A percentile compares a stretch with the other conserved stretches of the same genome.
These are phyloP conservation scores for Porites lobata DNA, from an alignment of 92 coral and sea anemone species.

Conservation along the genomic window DNA sequence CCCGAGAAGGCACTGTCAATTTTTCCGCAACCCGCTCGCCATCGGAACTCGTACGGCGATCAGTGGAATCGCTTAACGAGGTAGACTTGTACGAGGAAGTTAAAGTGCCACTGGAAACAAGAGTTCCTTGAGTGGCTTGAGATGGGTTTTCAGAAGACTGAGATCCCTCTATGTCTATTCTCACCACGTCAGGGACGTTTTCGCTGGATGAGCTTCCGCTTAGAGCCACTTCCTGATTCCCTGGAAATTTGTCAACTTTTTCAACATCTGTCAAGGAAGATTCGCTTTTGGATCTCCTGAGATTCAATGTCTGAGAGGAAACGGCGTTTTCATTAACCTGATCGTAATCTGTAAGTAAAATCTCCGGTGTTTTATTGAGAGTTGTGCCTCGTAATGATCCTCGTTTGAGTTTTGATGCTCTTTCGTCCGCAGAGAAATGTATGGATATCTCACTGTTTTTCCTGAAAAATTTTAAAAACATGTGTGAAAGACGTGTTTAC, in stretches of 20 bases:
- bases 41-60: neutral
- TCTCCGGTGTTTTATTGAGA: slow-evolving; percentile 54
- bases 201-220: slow-evolving; percentile 36
- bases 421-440: slow-evolving; percentile 59
- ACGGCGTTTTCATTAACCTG: slow-evolving; percentile 26
- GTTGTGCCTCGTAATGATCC: slow-evolving; percentile 17
- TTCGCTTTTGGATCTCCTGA: slow-evolving; percentile 49
- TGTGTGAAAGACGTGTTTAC: neutral
- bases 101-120: slow-evolving; percentile 1
- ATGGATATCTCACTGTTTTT: slow-evolving; percentile 73
- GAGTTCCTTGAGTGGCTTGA: slow-evolving; percentile 37
- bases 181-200: slow-evolving; percentile 35
- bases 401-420: slow-evolving; percentile 44
- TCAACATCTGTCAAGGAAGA: slow-evolving; percentile 62
- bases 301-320: slow-evolving; percentile 16
- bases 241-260: slow-evolving; percentile 34
- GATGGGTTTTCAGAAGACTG: slow-evolving; percentile 23
- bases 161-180: slow-evolving; percentile 51
- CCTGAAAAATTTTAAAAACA: slow-evolving; percentile 23
- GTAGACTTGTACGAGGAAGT: slow-evolving; percentile 12
- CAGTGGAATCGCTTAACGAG: slow-evolving; percentile 4
- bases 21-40: neutral
- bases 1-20: slow-evolving; percentile 30
- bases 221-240: slow-evolving; percentile 16
- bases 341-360: slow-evolving; percentile 66